Percentiles rank a stretch among this genome's conserved stretches.
Conservation (phyloP, 2,888 invertebrate species). For the Watsonalla binaria region DNA sequence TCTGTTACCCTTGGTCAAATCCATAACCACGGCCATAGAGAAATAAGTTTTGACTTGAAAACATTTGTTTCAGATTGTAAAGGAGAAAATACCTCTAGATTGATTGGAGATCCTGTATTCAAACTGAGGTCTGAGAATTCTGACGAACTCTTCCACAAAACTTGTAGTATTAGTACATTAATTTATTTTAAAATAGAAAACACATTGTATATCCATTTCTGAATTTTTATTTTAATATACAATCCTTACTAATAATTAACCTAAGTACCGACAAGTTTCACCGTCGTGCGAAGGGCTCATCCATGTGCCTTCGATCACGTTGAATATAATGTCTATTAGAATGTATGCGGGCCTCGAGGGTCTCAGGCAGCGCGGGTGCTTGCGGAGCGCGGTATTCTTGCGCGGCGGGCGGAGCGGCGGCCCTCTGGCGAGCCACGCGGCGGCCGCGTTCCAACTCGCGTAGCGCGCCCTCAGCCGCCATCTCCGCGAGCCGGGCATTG, state of each 20-base stretch:
- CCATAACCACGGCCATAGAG: not conserved
- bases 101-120: slow-evolving; percentile 35
- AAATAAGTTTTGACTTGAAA: slow-evolving; percentile 2
- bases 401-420: slow-evolving; percentile 41
- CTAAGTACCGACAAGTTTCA: slow-evolving; percentile 30
- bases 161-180: not conserved
- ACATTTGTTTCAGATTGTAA: slow-evolving; percentile 80
- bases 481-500: slow-evolving; percentile 81
- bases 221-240: not conserved
- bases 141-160: not conserved
- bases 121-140: not conserved
- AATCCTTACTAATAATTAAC: not conserved
- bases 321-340: slow-evolving; percentile 95
- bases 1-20: not conserved
- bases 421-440: slow-evolving; percentile 80
- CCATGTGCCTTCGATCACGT: slow-evolving; percentile 87
- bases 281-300: slow-evolving; percentile 88
- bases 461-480: slow-evolving; percentile 89
- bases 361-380: slow-evolving; percentile 82
- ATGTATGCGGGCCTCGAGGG: slow-evolving; percentile 90
- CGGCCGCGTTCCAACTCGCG: slow-evolving; percentile 82
- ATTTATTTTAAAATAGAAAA: too few species aligned
- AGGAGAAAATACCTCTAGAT: slow-evolving; percentile 85
- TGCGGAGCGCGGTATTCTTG: slow-evolving; percentile 69
- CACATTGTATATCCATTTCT: not conserved